These are phyloP conservation scores for Toxotes jaculatrix DNA, from an alignment of 2,113 vertebrate genomes.

Conservation along the genomic window DNA sequence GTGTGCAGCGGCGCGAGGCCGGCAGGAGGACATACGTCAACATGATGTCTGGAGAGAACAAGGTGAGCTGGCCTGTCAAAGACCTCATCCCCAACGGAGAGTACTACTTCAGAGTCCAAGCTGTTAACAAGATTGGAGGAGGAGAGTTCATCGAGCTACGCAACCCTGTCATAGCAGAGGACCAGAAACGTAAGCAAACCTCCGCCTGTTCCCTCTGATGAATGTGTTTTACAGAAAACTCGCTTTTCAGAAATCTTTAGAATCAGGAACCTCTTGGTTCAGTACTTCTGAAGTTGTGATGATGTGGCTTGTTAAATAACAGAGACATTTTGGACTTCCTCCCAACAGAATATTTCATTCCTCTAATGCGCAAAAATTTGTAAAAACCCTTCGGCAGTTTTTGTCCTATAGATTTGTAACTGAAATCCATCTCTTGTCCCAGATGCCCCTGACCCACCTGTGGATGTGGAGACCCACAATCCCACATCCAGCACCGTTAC, in stretches of 20 bases:
- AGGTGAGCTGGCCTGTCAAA: slow-evolving; percentile 94
- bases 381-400: background rate
- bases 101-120: slow-evolving; percentile 98
- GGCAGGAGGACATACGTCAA: slow-evolving; percentile 95
- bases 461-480: slow-evolving; percentile 94
- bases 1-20: slow-evolving; percentile 91
- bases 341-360: background rate
- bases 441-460: slow-evolving; percentile 95
- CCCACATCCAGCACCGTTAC: slow-evolving; percentile 93
- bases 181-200: slow-evolving; percentile 92
- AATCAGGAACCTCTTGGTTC: no score
- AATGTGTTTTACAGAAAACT: background rate
- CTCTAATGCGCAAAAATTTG: background rate
- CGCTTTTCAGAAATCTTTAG: no score
- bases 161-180: slow-evolving; percentile 95
- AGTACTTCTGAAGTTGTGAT: no score
- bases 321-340: no score
- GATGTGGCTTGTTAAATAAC: no score
- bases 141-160: slow-evolving; percentile 95
- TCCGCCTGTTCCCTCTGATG: background rate
- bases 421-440: background rate
- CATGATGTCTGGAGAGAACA: slow-evolving; percentile 99
- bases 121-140: slow-evolving; percentile 97
- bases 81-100: slow-evolving; percentile 96
- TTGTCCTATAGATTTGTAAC: background rate